Percentiles rank a stretch among this genome's conserved stretches.
Evolutionary conservation across 1,140 invertebrate genomes (phyloP).

Genomic region (Ditylenchus dipsaci): DNA sequence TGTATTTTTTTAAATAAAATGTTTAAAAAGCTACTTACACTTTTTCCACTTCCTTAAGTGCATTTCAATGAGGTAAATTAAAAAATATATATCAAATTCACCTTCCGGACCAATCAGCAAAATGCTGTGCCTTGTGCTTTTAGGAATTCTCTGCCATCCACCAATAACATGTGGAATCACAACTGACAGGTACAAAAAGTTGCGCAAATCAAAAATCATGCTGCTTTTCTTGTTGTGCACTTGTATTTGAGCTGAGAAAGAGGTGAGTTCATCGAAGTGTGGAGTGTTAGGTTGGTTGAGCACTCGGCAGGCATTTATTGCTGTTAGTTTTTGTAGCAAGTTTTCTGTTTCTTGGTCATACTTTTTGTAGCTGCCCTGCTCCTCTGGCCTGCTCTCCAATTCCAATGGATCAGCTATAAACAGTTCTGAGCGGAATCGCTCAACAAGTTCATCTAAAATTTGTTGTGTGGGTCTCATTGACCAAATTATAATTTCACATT

Average conservation of each 20-base stretch:
- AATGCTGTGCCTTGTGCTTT: background rate
- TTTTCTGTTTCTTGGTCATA: constrained; percentile 13
- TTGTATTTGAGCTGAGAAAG: background rate
- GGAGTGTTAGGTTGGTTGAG: background rate
- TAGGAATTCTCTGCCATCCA: background rate
- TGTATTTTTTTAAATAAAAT: too few species aligned
- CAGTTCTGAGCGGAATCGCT: constrained; percentile 1
- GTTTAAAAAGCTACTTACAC: too few species aligned
- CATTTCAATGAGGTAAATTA: too few species aligned
- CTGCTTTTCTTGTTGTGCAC: background rate
- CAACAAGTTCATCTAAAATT: background rate
- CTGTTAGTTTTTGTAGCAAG: background rate
- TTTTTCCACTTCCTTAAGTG: too few species aligned
- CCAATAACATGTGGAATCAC: constrained; percentile 3
- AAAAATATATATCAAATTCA: background rate
- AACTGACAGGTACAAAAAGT: constrained; percentile 12
- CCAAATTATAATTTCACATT: background rate
- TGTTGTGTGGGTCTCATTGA: background rate
- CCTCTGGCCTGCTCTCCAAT: background rate
- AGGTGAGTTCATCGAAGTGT: constrained; percentile 12
- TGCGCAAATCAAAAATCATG: constrained; percentile 6
- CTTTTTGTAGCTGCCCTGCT: background rate
- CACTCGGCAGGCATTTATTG: background rate
- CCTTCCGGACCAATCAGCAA: background rate
- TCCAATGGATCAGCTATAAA: constrained; percentile 10